These are phyloP conservation scores for Panthera leo DNA, from an alignment of 2,113 vertebrate genomes.

Conservation along the genomic window DNA sequence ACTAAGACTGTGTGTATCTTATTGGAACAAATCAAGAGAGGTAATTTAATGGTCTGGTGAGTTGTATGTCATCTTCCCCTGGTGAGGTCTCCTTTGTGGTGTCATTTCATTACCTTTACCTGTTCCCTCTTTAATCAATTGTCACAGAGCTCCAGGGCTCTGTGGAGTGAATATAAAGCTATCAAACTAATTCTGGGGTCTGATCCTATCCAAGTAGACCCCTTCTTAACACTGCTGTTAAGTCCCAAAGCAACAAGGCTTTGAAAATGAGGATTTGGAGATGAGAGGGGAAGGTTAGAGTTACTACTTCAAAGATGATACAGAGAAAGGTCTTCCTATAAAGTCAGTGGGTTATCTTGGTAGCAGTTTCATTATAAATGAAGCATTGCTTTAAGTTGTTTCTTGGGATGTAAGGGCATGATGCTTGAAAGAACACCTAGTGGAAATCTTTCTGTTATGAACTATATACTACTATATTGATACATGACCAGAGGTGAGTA, in stretches of 20 bases:
- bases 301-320: constrained; percentile 43
- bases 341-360: neutral
- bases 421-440: neutral
- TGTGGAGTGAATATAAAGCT: constrained; percentile 35
- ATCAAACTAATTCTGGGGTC: constrained; percentile 38
- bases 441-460: constrained; percentile 19
- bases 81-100: constrained; percentile 1
- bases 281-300: neutral
- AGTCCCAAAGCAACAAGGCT: neutral
- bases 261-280: neutral
- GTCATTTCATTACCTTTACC: constrained; percentile 3
- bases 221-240: constrained; percentile 15
- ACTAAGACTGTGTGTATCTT: neutral
- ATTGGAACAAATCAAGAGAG: neutral
- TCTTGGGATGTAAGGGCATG: neutral
- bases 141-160: constrained; percentile 46
- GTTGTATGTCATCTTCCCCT: neutral
- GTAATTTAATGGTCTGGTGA: neutral
- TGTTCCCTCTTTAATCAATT: constrained; percentile 59
- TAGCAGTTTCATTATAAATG: constrained; percentile 32
- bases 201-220: neutral
- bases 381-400: constrained; percentile 41
- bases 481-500: neutral
- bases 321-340: neutral
- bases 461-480: neutral